phyloP scores from a whole-genome alignment of 2,888 invertebrate species.

The Galerucella pusilla region DNA sequence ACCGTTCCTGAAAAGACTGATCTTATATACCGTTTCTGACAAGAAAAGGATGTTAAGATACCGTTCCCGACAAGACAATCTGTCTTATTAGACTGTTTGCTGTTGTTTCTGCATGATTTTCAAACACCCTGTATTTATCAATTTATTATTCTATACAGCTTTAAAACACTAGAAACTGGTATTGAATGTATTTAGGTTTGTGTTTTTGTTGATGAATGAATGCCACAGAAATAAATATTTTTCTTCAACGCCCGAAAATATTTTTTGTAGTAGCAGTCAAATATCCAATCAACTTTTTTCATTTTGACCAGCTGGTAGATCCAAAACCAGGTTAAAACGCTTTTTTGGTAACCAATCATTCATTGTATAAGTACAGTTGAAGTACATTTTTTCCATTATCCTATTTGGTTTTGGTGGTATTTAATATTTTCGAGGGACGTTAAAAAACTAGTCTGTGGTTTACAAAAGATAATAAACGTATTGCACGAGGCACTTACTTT shows the following conservation, averaged over 20 bases:
- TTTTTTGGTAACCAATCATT: conserved; percentile 8
- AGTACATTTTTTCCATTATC: conserved; percentile 8
- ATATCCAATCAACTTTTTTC: conserved; percentile 1
- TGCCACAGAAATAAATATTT: neutral
- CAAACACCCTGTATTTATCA: neutral
- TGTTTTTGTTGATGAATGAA: neutral
- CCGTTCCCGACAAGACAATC: too few relatives aligned
- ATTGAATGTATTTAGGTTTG: neutral
- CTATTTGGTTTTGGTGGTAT: conserved; percentile 10
- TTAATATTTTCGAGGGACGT: conserved; percentile 4
- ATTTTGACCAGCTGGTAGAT: conserved; percentile 6
- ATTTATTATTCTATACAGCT: neutral
- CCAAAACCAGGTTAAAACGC: conserved; percentile 1
- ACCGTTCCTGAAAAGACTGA: too few relatives aligned
- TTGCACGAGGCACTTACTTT: conserved; percentile 10
- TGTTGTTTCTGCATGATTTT: too few relatives aligned
- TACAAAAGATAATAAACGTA: conserved; percentile 9
- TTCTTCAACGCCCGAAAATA: neutral
- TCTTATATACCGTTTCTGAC: too few relatives aligned
- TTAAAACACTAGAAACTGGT: neutral
- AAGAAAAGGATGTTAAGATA: too few relatives aligned
- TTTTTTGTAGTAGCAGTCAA: conserved; percentile 2
- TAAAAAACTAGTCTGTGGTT: conserved; percentile 8
- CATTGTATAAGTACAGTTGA: neutral
- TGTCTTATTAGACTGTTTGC: too few relatives aligned